A percentile compares a stretch with the other conserved stretches of the same genome.
Conservation (phyloP, 2,888 invertebrate species). For the Phytoseiulus persimilis region DNA sequence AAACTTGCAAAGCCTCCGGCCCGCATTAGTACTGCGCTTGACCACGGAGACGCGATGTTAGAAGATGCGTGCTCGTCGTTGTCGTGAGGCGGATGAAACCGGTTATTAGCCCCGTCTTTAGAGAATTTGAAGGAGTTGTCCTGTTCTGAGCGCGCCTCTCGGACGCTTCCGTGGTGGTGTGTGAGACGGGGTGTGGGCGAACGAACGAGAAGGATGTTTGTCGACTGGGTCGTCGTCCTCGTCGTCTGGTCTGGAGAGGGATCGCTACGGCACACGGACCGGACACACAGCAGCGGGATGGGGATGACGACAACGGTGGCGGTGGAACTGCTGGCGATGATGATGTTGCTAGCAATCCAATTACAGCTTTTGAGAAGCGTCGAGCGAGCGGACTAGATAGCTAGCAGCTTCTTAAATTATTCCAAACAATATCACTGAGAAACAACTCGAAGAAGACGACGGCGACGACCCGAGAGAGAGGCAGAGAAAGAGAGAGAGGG, state of each 20-base stretch:
- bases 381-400: not conserved
- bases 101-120: not conserved
- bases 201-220: not conserved
- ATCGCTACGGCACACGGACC: not conserved
- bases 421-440: not conserved
- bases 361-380: not conserved
- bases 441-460: not conserved
- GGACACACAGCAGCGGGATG: not conserved
- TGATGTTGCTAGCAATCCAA: not conserved
- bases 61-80: not conserved
- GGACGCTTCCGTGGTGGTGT: not conserved
- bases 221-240: too few species aligned
- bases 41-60: too few species aligned
- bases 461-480: not conserved
- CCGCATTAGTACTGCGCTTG: not conserved
- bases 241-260: not conserved
- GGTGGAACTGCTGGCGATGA: not conserved
- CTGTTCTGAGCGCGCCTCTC: not conserved
- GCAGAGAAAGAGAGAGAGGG: not conserved
- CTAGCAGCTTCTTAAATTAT: not conserved
- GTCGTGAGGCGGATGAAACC: not conserved
- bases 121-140: not conserved
- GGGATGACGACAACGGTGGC: not conserved
- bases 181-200: not conserved
- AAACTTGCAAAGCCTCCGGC: too few species aligned